These are phyloP conservation scores for Petrolisthes cinctipes DNA, from an alignment of 2,888 invertebrate genomes.

Conservation along the genomic window DNA sequence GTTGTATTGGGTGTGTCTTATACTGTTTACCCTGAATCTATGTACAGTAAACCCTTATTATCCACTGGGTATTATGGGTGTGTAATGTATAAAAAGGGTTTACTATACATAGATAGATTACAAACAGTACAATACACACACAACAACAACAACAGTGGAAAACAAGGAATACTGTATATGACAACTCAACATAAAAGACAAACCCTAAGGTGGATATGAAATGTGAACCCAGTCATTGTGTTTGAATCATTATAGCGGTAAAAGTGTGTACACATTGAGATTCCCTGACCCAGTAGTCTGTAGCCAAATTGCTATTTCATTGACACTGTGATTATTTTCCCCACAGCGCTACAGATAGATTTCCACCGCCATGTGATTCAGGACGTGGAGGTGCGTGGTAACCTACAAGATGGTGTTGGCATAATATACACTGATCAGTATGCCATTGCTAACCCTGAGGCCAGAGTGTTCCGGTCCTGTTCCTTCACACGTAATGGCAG, in stretches of 20 bases:
- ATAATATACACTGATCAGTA: slow-evolving; percentile 94
- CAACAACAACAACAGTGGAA: no score
- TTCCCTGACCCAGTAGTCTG: background rate
- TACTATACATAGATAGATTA: no score
- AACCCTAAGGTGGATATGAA: no score
- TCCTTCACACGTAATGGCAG: slow-evolving; percentile 87
- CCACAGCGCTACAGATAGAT: slow-evolving; percentile 81
- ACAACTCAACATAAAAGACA: no score
- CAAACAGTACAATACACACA: no score
- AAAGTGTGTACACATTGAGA: background rate
- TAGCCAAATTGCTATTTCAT: background rate
- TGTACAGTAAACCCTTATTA: no score
- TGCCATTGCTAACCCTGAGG: slow-evolving; percentile 77
- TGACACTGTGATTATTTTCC: slow-evolving; percentile 1
- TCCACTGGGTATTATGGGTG: no score
- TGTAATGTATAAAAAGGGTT: no score
- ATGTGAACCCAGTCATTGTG: no score
- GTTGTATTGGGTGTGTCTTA: no score
- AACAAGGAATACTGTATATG: no score
- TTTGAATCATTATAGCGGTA: background rate
- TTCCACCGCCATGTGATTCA: slow-evolving; percentile 73
- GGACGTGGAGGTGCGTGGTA: slow-evolving; percentile 79
- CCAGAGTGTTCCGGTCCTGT: slow-evolving; percentile 84
- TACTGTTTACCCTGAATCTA: no score
- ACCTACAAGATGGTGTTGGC: slow-evolving; percentile 92